Evolutionary conservation across 2,888 invertebrate species (phyloP), one percentile per base, ranked within the genome.

Genomic region (Drosophila pseudotakahashii): DNA sequence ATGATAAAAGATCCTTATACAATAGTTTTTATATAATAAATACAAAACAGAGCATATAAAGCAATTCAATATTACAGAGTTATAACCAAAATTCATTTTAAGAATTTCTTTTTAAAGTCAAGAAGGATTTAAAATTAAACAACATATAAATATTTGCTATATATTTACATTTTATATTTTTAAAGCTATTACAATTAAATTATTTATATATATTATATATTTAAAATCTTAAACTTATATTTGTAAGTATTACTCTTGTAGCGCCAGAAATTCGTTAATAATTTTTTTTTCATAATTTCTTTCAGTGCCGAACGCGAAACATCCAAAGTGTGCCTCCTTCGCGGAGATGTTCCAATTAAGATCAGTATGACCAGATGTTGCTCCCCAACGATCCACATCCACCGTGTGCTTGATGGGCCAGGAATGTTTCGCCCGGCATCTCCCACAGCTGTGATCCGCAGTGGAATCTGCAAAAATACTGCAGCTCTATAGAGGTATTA

Each of bases 301-400:
- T 7, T 1, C 41, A 63, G 60, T 59, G 62, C 19, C 3, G 2
- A 2, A 1, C 14, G 47, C 60, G 64, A 57, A 55, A 45, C 37
- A 66, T 52, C 48, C 39, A 11, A 59, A 64, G 61, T 48, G 60
- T 51, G 61, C 61, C 54, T 37, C 34, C 39, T 37, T 42, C 13
- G 50, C 39, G 30, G 69, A 60, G 78, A 77, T 89, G 81, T 72
- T 78, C 81, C 81, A 88, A 89, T 89, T 89, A 81, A 81, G 88
- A 83, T 89, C 78, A 71, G 57, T 62, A 76, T 71, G 76, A 55
- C 44, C 81, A 86, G 81, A 75, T 81, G 87, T 77, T 81, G 61
- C 39, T 34, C 37, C 42, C 55, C 55, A 45, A 10, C 45, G 42
- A 39, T 23, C 34, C 37, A 51, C 37, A 45, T 32, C 50, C 58